Conservation (phyloP, 1,140 invertebrate species). For the Gyrodactylus bullatarudis region DNA sequence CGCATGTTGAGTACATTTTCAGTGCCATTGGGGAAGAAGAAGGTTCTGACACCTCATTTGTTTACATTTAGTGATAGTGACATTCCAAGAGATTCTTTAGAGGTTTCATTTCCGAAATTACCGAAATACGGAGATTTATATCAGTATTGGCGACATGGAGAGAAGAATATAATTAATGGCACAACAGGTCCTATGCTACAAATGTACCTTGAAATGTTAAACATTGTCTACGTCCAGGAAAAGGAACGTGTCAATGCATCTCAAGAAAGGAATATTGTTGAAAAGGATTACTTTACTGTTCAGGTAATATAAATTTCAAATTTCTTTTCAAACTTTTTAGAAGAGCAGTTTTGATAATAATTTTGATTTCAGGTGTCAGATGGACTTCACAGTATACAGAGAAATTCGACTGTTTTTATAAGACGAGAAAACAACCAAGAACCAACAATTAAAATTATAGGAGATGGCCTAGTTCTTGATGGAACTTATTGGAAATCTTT, state of each 20-base stretch:
- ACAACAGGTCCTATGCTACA: background rate
- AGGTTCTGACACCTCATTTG: background rate
- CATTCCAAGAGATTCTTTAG: background rate
- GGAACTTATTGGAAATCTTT: background rate
- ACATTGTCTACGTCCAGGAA: background rate
- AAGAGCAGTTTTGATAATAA: background rate
- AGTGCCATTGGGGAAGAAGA: background rate
- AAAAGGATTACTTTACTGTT: background rate
- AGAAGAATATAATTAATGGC: background rate
- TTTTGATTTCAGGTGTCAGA: background rate
- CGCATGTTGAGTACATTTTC: background rate
- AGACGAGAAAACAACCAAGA: background rate
- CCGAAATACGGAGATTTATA: background rate
- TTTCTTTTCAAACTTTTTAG: background rate
- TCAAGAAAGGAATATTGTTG: background rate
- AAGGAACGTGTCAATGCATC: background rate
- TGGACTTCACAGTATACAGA: background rate
- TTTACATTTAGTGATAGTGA: background rate
- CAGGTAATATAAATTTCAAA: background rate
- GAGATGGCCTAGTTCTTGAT: background rate
- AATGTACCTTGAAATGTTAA: background rate
- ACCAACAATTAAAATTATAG: background rate
- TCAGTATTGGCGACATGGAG: background rate
- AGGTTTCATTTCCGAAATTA: background rate
- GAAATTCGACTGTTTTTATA: background rate